Evolutionary conservation across 2,113 vertebrate genomes (phyloP).

Genomic region (Polyodon spathula): DNA sequence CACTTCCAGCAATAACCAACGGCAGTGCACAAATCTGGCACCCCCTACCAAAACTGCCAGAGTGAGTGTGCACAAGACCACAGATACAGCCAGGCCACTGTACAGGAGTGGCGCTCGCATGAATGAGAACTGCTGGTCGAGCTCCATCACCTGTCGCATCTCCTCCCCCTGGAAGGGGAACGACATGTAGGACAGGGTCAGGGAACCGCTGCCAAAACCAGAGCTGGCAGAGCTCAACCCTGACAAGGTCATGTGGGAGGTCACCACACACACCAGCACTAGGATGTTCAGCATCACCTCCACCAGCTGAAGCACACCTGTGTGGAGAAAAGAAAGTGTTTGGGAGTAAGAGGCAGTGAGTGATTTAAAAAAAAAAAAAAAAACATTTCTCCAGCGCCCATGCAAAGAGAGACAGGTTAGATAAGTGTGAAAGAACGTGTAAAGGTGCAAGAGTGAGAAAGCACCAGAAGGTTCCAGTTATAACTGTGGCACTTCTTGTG

Average conservation of each 20-base stretch:
- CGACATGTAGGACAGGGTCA: constrained; percentile 25
- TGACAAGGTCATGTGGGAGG: constrained; percentile 47
- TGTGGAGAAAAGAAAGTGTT: constrained; percentile 22
- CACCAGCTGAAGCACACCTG: constrained; percentile 49
- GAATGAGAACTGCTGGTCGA: constrained; percentile 43
- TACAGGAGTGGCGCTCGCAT: constrained; percentile 43
- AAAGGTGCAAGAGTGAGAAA: too few relatives aligned
- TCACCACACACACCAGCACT: constrained; percentile 47
- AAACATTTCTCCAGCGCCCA: too few relatives aligned
- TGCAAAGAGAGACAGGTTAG: too few relatives aligned
- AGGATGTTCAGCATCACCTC: constrained; percentile 44
- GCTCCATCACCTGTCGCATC: constrained; percentile 41
- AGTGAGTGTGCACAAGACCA: constrained; percentile 41
- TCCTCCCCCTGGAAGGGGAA: constrained; percentile 44
- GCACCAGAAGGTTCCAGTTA: too few relatives aligned
- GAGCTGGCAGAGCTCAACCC: constrained; percentile 41
- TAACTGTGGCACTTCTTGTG: too few relatives aligned
- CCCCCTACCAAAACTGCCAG: constrained; percentile 36
- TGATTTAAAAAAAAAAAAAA: too few relatives aligned
- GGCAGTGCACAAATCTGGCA: constrained; percentile 27
- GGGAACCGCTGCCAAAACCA: constrained; percentile 32
- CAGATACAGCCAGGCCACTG: constrained; percentile 31
- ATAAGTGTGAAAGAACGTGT: too few relatives aligned
- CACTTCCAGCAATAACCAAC: constrained; percentile 37
- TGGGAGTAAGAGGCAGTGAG: too few relatives aligned